Percentiles rank a stretch among this genome's conserved stretches.
phyloP scores from a whole-genome alignment of 2,797 vertebrate species.

The Hipposideros larvatus region DNA sequence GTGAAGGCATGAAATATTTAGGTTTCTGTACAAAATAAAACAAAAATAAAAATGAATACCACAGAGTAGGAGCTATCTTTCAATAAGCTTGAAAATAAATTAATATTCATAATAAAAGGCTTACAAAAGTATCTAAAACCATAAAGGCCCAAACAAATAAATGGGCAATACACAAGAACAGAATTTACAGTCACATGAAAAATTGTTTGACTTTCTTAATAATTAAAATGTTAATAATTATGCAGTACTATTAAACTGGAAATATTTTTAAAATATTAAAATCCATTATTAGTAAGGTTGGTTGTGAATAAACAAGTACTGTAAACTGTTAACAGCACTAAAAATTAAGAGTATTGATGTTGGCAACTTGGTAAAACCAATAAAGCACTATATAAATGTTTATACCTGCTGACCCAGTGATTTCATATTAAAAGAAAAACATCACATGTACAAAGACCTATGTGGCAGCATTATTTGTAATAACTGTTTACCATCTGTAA shows the following conservation, averaged over 20 bases:
- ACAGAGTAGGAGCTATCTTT: not conserved
- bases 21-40: not conserved
- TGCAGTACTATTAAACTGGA: not conserved
- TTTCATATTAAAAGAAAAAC: not conserved
- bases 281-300: not conserved
- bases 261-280: slow-evolving; percentile 29
- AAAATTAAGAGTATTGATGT: not conserved
- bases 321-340: not conserved
- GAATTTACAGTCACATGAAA: not conserved
- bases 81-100: not conserved
- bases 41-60: not conserved
- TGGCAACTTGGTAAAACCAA: not conserved
- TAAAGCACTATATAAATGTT: not conserved
- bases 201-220: not conserved
- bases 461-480: not conserved
- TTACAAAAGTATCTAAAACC: not conserved
- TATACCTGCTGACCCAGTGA: not conserved
- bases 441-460: not conserved
- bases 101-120: not conserved
- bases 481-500: not conserved
- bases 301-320: not conserved
- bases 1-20: not conserved
- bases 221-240: not conserved
- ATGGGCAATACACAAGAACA: not conserved
- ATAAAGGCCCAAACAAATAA: not conserved